phyloP scores from a whole-genome alignment of 1,140 invertebrate genomes.

The Zaprionus taronus region DNA sequence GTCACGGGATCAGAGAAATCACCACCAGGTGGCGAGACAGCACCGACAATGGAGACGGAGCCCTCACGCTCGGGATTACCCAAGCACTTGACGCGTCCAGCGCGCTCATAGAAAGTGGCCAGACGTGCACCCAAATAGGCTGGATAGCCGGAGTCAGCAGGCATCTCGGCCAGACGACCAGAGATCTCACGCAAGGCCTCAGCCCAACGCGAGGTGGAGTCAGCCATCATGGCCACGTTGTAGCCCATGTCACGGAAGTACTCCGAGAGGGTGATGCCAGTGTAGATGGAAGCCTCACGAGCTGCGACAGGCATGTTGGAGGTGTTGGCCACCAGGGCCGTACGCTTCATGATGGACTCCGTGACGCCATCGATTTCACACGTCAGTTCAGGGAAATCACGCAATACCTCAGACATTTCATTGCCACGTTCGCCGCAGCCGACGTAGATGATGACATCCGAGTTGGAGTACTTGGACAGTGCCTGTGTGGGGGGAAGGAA shows the following conservation, averaged over 20 bases:
- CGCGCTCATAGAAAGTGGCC: constrained; percentile 99
- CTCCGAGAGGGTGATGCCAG: constrained; percentile 99
- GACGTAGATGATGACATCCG: constrained; percentile 99
- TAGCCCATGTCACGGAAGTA: constrained; percentile 99
- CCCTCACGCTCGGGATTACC: constrained; percentile 99
- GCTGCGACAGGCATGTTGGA: constrained; percentile 99
- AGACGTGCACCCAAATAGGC: constrained; percentile 98
- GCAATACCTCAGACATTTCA: constrained; percentile 95
- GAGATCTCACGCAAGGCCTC: constrained; percentile 99
- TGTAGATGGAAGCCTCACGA: constrained; percentile 99
- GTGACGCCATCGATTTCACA: constrained; percentile 98
- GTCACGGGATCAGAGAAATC: constrained; percentile 99
- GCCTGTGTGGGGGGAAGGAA: constrained; percentile 85
- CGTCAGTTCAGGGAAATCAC: constrained; percentile 99
- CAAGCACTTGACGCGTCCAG: constrained; percentile 98
- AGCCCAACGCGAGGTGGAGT: constrained; percentile 99
- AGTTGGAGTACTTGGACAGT: constrained; percentile 99
- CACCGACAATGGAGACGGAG: constrained; percentile 99
- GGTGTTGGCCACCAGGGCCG: constrained; percentile 99
- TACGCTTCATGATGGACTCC: constrained; percentile 99
- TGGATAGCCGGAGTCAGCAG: constrained; percentile 99
- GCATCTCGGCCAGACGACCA: constrained; percentile 99
- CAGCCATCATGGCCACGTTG: constrained; percentile 99
- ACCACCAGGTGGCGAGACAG: constrained; percentile 99
- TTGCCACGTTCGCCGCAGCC: constrained; percentile 98